A percentile compares a stretch with the other conserved stretches of the same genome.
These are phyloP conservation scores for Galerucella calmariensis DNA, from an alignment of 2,888 invertebrate genomes.

Conservation along the genomic window DNA sequence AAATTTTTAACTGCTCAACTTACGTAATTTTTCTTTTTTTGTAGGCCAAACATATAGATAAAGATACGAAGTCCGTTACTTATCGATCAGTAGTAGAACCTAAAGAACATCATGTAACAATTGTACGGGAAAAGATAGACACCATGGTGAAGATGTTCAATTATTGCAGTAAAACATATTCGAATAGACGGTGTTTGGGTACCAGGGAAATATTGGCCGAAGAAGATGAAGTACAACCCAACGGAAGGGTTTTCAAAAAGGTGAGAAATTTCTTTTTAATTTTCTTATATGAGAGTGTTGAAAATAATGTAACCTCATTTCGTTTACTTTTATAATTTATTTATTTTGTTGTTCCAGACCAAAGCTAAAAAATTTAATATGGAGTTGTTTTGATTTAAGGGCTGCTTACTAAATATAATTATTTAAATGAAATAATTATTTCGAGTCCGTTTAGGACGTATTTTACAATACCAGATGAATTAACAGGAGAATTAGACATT, in stretches of 20 bases:
- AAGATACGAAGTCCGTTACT: conserved; percentile 75
- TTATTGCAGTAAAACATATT: conserved; percentile 80
- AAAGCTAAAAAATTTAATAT: too few relatives aligned
- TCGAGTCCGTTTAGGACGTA: too few relatives aligned
- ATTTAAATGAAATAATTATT: too few relatives aligned
- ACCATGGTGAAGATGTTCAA: conserved; percentile 87
- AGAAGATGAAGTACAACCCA: conserved; percentile 93
- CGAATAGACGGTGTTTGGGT: conserved; percentile 83
- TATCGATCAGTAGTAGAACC: conserved; percentile 80
- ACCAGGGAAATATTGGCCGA: conserved; percentile 91
- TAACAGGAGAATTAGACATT: too few relatives aligned
- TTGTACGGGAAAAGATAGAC: conserved; percentile 81
- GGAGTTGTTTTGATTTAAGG: too few relatives aligned
- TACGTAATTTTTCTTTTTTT: conserved; percentile 14
- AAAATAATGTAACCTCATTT: too few relatives aligned
- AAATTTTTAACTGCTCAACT: not conserved
- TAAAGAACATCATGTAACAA: conserved; percentile 75
- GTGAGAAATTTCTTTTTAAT: conserved; percentile 68
- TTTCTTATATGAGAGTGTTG: too few relatives aligned
- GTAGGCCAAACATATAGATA: conserved; percentile 77
- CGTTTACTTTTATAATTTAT: too few relatives aligned
- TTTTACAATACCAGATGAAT: too few relatives aligned
- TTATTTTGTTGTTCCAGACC: too few relatives aligned
- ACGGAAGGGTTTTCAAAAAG: conserved; percentile 96
- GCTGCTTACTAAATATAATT: too few relatives aligned